These are phyloP conservation scores for Podabrus alpinus DNA, from an alignment of 2,888 invertebrate species.

Conservation along the genomic window DNA sequence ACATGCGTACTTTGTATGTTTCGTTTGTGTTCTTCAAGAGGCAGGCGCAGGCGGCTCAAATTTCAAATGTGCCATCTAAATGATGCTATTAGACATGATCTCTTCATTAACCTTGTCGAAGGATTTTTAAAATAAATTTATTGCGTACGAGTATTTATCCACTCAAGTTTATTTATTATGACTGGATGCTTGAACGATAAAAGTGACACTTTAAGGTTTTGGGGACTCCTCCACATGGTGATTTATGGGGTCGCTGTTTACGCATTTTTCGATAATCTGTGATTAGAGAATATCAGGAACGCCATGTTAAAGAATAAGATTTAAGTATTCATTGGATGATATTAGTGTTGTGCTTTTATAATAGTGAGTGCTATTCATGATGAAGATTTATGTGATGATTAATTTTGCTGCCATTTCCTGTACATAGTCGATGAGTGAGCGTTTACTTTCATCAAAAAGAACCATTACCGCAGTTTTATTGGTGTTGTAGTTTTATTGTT, in stretches of 20 bases:
- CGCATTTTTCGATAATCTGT: background rate
- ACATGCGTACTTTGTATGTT: constrained; percentile 6
- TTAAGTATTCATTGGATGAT: background rate
- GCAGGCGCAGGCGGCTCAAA: constrained; percentile 41
- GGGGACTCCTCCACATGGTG: background rate
- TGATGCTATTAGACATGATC: constrained; percentile 33
- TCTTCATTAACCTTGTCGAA: constrained; percentile 46
- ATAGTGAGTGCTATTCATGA: background rate
- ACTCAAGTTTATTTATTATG: background rate
- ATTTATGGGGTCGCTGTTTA: background rate
- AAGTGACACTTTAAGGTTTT: background rate
- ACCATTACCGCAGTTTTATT: constrained; percentile 42
- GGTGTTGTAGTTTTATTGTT: constrained; percentile 58
- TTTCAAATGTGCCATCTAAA: constrained; percentile 50
- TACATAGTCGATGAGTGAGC: background rate
- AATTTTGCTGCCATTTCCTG: background rate
- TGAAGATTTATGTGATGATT: background rate
- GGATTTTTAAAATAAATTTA: constrained; percentile 40
- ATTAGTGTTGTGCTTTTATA: background rate
- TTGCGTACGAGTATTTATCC: background rate
- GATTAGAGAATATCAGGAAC: background rate
- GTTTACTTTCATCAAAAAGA: constrained; percentile 35
- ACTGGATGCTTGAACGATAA: background rate
- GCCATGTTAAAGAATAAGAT: background rate
- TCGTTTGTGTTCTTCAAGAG: constrained; percentile 25